Base-by-base conservation (phyloP, 2,888 invertebrate species). In the Synanthedon tipuliformis region DNA sequence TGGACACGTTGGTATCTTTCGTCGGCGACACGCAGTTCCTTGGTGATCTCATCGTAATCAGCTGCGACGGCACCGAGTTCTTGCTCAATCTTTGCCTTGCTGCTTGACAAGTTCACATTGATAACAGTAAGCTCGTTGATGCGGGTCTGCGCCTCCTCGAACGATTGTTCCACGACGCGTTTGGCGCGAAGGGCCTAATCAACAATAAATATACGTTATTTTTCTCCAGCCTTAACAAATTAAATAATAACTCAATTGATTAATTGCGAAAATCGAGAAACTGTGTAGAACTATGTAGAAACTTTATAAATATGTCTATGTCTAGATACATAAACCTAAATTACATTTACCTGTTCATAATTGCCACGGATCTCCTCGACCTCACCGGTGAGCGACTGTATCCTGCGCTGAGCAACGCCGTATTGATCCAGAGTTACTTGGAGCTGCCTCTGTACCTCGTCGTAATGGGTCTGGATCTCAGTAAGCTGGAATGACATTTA, bases 1-100 rank as follows among this genome's bases (percentile, higher is more conserved):
- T 92, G 90, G 63, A 96, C 94, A 79, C 96, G 94, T 89, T 97
- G 97, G 90, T 92, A 97, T 87, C 97, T 94, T 87, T 98, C 98
- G 78, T 98, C 98, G 74, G 93, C 92, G 68, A 96, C 92, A 84
- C 95, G 94, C 73, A 98, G 90, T 84, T 98, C 97, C 89, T 96
- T 96, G 83, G 95, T 95, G 75, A 98, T 95, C 88, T 99, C 99
- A 78, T 99, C 99, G 81, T 99, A 96, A 87, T 99, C 99, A 66
- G 95, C 92, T 65, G 97, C 95, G 68, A 99, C 91, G 66, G 94
- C 93, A 53, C 92, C 88, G 71, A 98, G 89, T 85, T 99, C 98
- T 77, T 96, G 96, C 88, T 98, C 98, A 77, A 98, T 90, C 89
- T 97, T 97, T 77, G 94, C 93, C 91, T 95, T 98, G 85, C 94